phyloP scores from a whole-genome alignment of 2,797 vertebrate species.

The Callimico goeldii region DNA sequence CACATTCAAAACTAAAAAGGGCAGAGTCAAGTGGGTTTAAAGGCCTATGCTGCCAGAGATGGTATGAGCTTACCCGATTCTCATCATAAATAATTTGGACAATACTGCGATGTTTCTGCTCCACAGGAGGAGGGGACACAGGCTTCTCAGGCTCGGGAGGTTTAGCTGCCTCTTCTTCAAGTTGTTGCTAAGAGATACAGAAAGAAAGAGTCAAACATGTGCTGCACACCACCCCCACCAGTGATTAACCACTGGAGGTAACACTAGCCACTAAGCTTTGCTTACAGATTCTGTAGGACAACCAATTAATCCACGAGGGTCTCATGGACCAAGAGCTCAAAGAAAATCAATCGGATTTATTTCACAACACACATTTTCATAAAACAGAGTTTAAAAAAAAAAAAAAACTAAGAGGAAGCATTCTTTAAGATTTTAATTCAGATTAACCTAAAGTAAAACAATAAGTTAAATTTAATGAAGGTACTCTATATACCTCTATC shows the following conservation, averaged over 20 bases:
- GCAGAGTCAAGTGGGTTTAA: background rate
- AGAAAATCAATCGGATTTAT: constrained; percentile 4
- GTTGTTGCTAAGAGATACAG: constrained; percentile 96
- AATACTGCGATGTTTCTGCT: constrained; percentile 99
- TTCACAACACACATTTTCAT: background rate
- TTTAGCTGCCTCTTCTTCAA: constrained; percentile 99
- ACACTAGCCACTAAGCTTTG: constrained; percentile 65
- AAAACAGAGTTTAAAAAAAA: background rate
- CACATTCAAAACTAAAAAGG: background rate
- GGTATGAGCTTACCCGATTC: constrained; percentile 91
- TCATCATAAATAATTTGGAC: constrained; percentile 99
- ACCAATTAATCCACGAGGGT: background rate
- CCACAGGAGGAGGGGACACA: constrained; percentile 97
- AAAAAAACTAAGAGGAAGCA: background rate
- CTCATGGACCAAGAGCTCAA: constrained; percentile 55
- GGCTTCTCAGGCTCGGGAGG: constrained; percentile 98
- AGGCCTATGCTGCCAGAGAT: background rate
- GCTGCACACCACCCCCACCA: constrained; percentile 64
- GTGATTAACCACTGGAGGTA: constrained; percentile 79
- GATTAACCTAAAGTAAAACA: constrained; percentile 63
- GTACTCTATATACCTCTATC: background rate
- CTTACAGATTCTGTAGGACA: background rate
- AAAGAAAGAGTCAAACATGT: constrained; percentile 82
- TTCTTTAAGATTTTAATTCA: constrained; percentile 26
- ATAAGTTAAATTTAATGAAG: background rate